Base-by-base conservation (phyloP, 1,140 invertebrate species). In the Pteromalus puparum region DNA sequence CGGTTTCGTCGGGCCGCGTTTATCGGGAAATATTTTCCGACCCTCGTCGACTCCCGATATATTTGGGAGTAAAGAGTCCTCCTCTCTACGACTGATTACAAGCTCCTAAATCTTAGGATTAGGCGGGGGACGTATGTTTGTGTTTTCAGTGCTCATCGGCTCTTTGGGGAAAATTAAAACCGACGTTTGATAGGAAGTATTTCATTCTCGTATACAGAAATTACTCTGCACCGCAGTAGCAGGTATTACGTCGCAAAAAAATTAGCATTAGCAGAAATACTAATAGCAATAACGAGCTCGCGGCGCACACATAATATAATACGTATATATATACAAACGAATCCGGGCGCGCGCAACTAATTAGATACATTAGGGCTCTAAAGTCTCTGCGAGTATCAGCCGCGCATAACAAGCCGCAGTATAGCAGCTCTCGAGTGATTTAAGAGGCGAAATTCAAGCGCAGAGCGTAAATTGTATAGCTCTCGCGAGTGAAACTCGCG, bases 1-100 rank as follows among this genome's bases (percentile, higher is more conserved):
- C 85, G 87, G 88, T 91, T 91, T 91, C 89, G 88, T 86, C 80
- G 84, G 87, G 86, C n/a, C n/a, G n/a, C 67, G 84, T 87, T 61
- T 61, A 61, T 61, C 53, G 53, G 80, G 86, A 89, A 89, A 91
- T 88, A 85, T 88, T 53, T 42, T 48, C 42, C 42, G 15, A 38
- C 42, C 18, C 48, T 53, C 48, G 5, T 12, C 67, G n/a, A 26
- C n/a, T n/a, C n/a, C n/a, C n/a, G n/a, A n/a, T n/a, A n/a, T 72
- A 15, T 30, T 72, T 61, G 9, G 15, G 53, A 1, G 21, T 21
- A 61, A n/a, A 7, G 46, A 48, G 46, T 48, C 13, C 38, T 42
- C 38, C 38, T n/a, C n/a, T n/a, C n/a, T 9, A 42, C 38, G 38
- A 7, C 38, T 42, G 38, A 42, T 42, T 42, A 12, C 38, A 42